Percentiles rank a stretch among this genome's conserved stretches.
Evolutionary conservation across 2,888 invertebrate genomes (phyloP).

Genomic region (Pseudanteris insignis): DNA sequence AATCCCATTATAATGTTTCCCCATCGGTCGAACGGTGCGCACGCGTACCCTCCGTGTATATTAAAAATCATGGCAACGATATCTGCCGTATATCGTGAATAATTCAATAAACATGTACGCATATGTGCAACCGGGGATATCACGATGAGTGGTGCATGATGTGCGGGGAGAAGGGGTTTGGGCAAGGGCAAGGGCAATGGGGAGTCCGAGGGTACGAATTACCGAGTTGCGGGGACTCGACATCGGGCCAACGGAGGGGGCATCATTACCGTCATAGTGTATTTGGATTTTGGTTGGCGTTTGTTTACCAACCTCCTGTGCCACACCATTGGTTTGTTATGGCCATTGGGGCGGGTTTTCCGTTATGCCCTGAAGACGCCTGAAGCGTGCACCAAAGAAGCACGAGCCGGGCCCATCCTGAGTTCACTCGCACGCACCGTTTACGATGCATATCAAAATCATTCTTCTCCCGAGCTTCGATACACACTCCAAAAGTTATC

Average conservation of each 20-base stretch:
- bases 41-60: constrained; percentile 45
- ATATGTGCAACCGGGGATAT: constrained; percentile 34
- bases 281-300: constrained; percentile 54
- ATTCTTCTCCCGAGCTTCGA: too few species aligned
- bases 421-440: too few species aligned
- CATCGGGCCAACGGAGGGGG: background rate
- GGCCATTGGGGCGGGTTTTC: constrained; percentile 50
- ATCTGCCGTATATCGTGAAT: constrained; percentile 56
- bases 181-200: background rate
- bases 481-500: too few species aligned
- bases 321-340: constrained; percentile 49
- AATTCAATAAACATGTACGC: constrained; percentile 53
- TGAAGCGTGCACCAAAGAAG: background rate
- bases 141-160: constrained; percentile 14
- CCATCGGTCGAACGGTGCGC: constrained; percentile 39
- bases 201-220: constrained; percentile 2
- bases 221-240: background rate
- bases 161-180: background rate
- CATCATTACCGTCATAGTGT: constrained; percentile 53
- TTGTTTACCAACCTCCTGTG: constrained; percentile 46
- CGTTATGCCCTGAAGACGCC: background rate
- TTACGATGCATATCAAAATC: too few species aligned
- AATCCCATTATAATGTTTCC: constrained; percentile 56
- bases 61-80: constrained; percentile 62
- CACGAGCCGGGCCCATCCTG: too few species aligned